phyloP scores from a whole-genome alignment of 2,888 invertebrate species.

The Drosophila maculinotata region DNA sequence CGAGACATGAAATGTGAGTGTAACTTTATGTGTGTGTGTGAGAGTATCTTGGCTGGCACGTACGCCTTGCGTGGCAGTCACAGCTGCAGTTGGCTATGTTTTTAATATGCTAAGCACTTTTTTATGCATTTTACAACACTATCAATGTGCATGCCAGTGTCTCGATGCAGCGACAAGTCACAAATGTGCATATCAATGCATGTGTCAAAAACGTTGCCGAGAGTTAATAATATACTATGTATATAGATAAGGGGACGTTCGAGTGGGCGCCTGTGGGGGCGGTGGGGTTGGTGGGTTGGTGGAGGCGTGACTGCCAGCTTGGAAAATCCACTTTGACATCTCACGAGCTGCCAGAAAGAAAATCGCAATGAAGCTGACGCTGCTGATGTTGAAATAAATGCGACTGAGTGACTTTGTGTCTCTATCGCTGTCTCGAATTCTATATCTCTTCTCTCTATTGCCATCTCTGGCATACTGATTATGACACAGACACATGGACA shows the following conservation, averaged over 20 bases:
- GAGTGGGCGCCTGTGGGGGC: too few species aligned
- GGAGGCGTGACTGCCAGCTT: conserved; percentile 10
- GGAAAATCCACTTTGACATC: conserved; percentile 45
- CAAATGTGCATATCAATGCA: conserved; percentile 74
- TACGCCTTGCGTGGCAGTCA: conserved; percentile 45
- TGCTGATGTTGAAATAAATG: conserved; percentile 24
- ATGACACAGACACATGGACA: conserved; percentile 40
- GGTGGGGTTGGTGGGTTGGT: background rate
- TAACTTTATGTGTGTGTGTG: conserved; percentile 3
- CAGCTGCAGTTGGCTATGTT: conserved; percentile 73
- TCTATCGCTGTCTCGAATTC: background rate
- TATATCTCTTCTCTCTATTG: background rate
- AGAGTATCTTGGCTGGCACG: conserved; percentile 46
- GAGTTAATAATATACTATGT: conserved; percentile 68
- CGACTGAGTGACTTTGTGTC: conserved; percentile 31
- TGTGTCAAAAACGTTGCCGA: conserved; percentile 72
- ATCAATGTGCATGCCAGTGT: conserved; percentile 47
- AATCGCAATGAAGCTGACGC: conserved; percentile 26
- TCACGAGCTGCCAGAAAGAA: conserved; percentile 21
- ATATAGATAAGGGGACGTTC: conserved; percentile 17
- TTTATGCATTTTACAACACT: conserved; percentile 75
- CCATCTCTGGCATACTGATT: conserved; percentile 46
- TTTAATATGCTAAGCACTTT: conserved; percentile 75
- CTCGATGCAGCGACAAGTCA: conserved; percentile 65
- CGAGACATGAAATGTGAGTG: conserved; percentile 18